phyloP scores from a whole-genome alignment of 2,797 vertebrate species.

The Micromesistius poutassou region DNA sequence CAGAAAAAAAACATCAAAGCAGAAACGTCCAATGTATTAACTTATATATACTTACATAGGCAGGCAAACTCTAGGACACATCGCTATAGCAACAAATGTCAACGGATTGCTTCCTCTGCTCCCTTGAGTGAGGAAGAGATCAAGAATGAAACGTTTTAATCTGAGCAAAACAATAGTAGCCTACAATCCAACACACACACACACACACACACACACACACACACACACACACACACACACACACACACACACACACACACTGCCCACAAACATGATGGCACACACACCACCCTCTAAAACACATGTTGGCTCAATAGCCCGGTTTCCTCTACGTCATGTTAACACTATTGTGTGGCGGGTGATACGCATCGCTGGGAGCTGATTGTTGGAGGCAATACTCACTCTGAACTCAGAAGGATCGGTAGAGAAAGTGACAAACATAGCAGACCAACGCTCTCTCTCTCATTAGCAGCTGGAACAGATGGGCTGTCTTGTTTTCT shows the following conservation, averaged over 20 bases:
- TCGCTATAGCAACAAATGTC: conserved; percentile 64
- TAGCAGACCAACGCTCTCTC: conserved; percentile 13
- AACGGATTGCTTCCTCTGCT: conserved; percentile 60
- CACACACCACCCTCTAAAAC: conserved; percentile 21
- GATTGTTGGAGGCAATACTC: conserved; percentile 76
- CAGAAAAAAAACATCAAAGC: too few relatives aligned
- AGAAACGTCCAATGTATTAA: background rate
- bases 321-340: conserved; percentile 69
- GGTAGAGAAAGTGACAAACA: conserved; percentile 75
- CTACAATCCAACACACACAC: conserved; percentile 13
- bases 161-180: background rate
- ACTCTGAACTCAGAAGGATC: conserved; percentile 36
- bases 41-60: conserved; percentile 48
- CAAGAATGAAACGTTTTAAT: background rate
- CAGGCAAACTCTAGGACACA: conserved; percentile 45
- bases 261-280: conserved; percentile 43
- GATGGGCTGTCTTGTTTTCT: background rate
- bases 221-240: conserved; percentile 9
- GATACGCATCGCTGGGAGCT: conserved; percentile 72
- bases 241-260: conserved; percentile 18
- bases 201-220: conserved; percentile 10
- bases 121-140: conserved; percentile 7
- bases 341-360: conserved; percentile 74
- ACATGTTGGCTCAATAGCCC: conserved; percentile 66
- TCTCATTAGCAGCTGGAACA: background rate